phyloP scores from a whole-genome alignment of 2,888 invertebrate species.

The Trimorus sp. region DNA sequence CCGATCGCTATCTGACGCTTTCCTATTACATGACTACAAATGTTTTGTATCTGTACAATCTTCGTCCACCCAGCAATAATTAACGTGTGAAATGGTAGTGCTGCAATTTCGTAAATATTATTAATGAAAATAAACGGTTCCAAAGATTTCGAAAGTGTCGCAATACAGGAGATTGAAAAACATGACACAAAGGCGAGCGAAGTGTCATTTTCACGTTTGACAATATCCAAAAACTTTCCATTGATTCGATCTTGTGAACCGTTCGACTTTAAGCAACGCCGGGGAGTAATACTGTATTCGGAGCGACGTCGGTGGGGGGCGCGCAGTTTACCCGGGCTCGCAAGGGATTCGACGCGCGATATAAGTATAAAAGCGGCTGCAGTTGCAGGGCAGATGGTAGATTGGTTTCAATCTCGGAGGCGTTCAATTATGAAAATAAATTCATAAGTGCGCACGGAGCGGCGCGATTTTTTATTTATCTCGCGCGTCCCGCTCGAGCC shows the following conservation, averaged over 20 bases:
- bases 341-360: conserved; percentile 47
- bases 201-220: conserved; percentile 8
- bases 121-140: too few species aligned
- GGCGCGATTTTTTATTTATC: conserved; percentile 41
- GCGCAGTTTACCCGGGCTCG: conserved; percentile 44
- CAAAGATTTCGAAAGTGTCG: too few species aligned
- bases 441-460: conserved; percentile 39
- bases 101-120: too few species aligned
- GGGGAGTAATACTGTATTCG: conserved; percentile 46
- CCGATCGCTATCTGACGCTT: too few species aligned
- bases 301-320: conserved; percentile 46
- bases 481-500: conserved; percentile 2
- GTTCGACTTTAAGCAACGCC: conserved; percentile 42
- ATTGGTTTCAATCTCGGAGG: conserved; percentile 53
- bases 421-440: conserved; percentile 60
- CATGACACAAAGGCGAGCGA: neutral
- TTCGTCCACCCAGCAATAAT: too few species aligned
- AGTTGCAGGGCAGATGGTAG: conserved; percentile 51
- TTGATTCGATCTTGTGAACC: conserved; percentile 39
- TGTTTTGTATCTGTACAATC: too few species aligned
- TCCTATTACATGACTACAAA: too few species aligned
- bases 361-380: conserved; percentile 50
- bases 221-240: conserved; percentile 39
- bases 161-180: too few species aligned
- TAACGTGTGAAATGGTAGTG: too few species aligned